Base-by-base conservation (phyloP, 35 echinoderm and acorn worm species). In the Acanthaster planci region DNA sequence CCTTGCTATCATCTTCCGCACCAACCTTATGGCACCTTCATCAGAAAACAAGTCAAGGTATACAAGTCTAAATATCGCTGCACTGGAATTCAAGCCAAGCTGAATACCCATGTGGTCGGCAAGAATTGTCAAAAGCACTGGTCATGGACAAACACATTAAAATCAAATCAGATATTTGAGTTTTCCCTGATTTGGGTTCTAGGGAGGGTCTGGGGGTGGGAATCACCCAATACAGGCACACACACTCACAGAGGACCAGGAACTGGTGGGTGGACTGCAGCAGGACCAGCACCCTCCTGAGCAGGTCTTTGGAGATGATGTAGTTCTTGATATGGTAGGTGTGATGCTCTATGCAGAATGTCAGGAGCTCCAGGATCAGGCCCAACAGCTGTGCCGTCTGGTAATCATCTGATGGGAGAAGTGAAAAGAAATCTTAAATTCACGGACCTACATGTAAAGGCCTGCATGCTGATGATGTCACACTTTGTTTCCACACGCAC, bases 301-400 rank as follows among this genome's bases (percentile, higher is more conserved):
- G 82, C 38, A 99, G 77, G 64, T 99, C 95, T 91, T 99, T 99
- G 89, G 82, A 91, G 50, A 99, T 94, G 82, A 99, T 99, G 92
- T 99, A 94, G 57, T 99, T 99, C 89, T 99, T 99, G 39, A 94
- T 87, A 76, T 99, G 96, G 82, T 99, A 99, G 54, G 96, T 99
- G 40, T 99, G 96, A 68, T 99, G 89, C 60, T 94, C 96, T 51
- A 99, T 92, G 82, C 84, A 84, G 60, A 99, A 99, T 2, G 96
- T 94, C 67, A 94, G 38, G 77, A 99, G 51, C 59, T 99, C 96
- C 79, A 99, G 60, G n/a, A 99, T 92, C 35, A 99, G 68, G 84
- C 96, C 91, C 60, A 99, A 51, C 31, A 99, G 82, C 78, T 99
- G 96, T 15, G 96, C 86, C 75, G 96, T 99, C 80, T 99, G 96